Evolutionary conservation across 2,113 vertebrate genomes (phyloP), one percentile per base, ranked within the genome.

Genomic region (Chlamydotis undulata): DNA sequence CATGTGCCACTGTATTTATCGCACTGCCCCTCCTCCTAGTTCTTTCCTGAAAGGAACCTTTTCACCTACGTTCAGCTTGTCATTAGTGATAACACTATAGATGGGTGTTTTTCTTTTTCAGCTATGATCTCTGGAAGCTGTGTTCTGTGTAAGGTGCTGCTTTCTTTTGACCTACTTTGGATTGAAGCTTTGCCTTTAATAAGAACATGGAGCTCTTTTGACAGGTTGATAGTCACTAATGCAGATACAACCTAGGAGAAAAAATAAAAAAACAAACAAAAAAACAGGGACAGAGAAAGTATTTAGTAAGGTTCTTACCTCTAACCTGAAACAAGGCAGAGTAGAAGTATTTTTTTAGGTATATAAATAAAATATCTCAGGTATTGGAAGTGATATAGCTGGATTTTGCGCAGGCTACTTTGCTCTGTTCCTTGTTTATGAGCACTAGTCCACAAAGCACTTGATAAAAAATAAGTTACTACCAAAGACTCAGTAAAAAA

Each of bases 21-120:
- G 57, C 77, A 39, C n/a, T 88, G 43, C 67, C 41, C 82, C 93
- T 98, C 95, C 94, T 96, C 79, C 96, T 97, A 95, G 91, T 76
- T 96, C 55, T 79, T 81, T 89, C 75, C 69, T 87, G 56, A 93
- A 91, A 83, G 59, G 17, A 89, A 91, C 77, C 80, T 95, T 96
- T 97, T 82, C 70, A 87, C 94, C 80, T 79, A 68, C 49, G 70
- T 96, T 95, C 95, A 94, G 97, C 98, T 98, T 98, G 97, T 98
- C 97, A 97, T 96, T 97, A 85, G 95, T 97, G 96, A 97, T 95
- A 96, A 94, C 91, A 93, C 88, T 96, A 91, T 75, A 84, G 83
- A 95, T 91, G 86, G 94, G 78, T 96, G 94, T 52, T 97, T 73
- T 83, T 75, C n/a, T 24, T 60, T 92, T 91, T 98, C 95, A 96